Percentiles rank a stretch among this genome's conserved stretches.
These are phyloP conservation scores for Pseudomyrmex cubaensis DNA, from an alignment of 1,140 invertebrate genomes.

Conservation along the genomic window DNA sequence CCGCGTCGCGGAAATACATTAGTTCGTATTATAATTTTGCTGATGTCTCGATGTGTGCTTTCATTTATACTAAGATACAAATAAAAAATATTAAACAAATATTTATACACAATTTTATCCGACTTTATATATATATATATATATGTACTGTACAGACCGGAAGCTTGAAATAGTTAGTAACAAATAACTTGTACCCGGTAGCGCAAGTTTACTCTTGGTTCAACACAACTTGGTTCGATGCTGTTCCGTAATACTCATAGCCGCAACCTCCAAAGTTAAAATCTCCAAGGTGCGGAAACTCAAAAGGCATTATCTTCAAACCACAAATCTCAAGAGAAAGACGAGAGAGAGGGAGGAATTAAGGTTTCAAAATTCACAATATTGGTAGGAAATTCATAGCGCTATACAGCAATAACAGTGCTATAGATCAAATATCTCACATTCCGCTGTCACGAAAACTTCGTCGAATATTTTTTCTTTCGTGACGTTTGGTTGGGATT, in stretches of 20 bases:
- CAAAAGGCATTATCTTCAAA: constrained; percentile 58
- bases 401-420: constrained; percentile 26
- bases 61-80: background rate
- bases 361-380: constrained; percentile 47
- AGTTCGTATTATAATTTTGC: background rate
- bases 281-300: constrained; percentile 55
- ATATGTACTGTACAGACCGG: too few species aligned
- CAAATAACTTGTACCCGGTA: constrained; percentile 77
- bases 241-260: constrained; percentile 37
- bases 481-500: background rate
- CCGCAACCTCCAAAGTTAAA: constrained; percentile 52
- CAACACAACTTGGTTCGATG: constrained; percentile 19
- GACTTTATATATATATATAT: too few species aligned
- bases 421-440: constrained; percentile 31
- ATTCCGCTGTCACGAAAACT: constrained; percentile 38
- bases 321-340: constrained; percentile 48
- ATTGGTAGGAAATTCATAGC: constrained; percentile 57
- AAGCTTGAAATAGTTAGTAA: constrained; percentile 73
- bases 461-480: constrained; percentile 4
- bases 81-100: background rate
- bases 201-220: constrained; percentile 22
- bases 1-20: constrained; percentile 2
- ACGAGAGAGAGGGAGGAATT: background rate
- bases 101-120: background rate
- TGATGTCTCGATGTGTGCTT: background rate